Evolutionary conservation across 2,797 vertebrate species (phyloP).

Genomic region (Myiothlypis coronata): DNA sequence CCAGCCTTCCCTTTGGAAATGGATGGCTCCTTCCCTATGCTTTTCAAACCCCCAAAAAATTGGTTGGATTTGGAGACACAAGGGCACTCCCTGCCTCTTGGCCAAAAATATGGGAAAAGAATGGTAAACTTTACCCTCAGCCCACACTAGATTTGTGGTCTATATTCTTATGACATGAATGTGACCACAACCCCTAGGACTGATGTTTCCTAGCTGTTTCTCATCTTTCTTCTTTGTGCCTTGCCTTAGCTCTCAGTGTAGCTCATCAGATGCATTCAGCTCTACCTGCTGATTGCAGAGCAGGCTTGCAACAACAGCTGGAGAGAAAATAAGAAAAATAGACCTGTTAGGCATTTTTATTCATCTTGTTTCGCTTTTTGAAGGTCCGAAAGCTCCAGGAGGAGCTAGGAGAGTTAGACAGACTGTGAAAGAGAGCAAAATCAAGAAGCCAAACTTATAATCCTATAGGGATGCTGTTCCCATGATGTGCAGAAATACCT

Average conservation of each 20-base stretch:
- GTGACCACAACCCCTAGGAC: background rate
- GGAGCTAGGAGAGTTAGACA: constrained; percentile 49
- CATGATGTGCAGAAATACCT: constrained; percentile 31
- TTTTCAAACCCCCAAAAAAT: background rate
- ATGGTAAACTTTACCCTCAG: constrained; percentile 5
- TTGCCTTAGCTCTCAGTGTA: background rate
- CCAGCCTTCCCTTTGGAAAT: background rate
- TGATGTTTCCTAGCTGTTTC: background rate
- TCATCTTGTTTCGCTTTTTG: constrained; percentile 57
- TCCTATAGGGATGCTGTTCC: constrained; percentile 21
- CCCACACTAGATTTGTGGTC: background rate
- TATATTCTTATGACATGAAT: background rate
- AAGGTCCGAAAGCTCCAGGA: constrained; percentile 63
- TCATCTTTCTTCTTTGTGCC: background rate
- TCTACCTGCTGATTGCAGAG: background rate
- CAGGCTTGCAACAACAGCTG: background rate
- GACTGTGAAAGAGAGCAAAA: constrained; percentile 60
- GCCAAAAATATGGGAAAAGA: background rate
- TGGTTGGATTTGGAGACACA: background rate
- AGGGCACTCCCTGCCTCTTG: constrained; percentile 47
- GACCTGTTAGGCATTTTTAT: background rate
- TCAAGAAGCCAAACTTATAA: constrained; percentile 33
- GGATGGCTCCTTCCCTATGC: background rate
- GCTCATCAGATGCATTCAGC: background rate
- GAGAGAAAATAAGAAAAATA: background rate